Evolutionary conservation across 2,113 vertebrate species (phyloP).

Genomic region (Xiphophorus hellerii): DNA sequence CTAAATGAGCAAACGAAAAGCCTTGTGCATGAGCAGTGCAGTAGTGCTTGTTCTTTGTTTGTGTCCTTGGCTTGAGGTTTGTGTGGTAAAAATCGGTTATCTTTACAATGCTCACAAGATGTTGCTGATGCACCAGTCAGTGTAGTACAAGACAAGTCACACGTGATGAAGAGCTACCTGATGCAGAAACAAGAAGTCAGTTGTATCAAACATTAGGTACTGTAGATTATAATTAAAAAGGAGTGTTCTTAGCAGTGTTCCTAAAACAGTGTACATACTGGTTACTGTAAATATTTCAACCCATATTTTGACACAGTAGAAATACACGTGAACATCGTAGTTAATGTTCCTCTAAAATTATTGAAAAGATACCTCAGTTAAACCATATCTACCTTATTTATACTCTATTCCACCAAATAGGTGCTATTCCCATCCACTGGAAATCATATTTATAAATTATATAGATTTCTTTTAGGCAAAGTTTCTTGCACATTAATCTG

Average conservation of each 20-base stretch:
- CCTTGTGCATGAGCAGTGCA: background rate
- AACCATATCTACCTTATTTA: background rate
- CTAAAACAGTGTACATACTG: background rate
- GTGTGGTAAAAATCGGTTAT: background rate
- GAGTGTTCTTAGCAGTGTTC: no score
- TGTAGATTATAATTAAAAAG: no score
- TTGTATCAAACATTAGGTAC: background rate
- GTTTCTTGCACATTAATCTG: no score
- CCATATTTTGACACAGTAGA: background rate
- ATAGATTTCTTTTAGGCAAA: background rate
- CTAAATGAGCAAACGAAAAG: slow-evolving; percentile 1
- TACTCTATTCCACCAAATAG: no score
- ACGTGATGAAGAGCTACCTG: background rate
- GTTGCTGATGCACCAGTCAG: slow-evolving; percentile 1
- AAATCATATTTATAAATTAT: background rate
- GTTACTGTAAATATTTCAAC: background rate
- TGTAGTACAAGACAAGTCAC: background rate
- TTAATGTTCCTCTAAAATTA: background rate
- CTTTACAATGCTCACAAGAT: slow-evolving; percentile 2
- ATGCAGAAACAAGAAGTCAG: background rate
- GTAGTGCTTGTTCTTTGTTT: background rate
- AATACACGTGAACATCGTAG: background rate
- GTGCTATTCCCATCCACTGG: no score
- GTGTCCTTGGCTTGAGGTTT: slow-evolving; percentile 3
- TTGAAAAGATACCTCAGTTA: background rate